These are phyloP conservation scores for Lycocerus yunnanus DNA, from an alignment of 2,888 invertebrate species.

Conservation along the genomic window DNA sequence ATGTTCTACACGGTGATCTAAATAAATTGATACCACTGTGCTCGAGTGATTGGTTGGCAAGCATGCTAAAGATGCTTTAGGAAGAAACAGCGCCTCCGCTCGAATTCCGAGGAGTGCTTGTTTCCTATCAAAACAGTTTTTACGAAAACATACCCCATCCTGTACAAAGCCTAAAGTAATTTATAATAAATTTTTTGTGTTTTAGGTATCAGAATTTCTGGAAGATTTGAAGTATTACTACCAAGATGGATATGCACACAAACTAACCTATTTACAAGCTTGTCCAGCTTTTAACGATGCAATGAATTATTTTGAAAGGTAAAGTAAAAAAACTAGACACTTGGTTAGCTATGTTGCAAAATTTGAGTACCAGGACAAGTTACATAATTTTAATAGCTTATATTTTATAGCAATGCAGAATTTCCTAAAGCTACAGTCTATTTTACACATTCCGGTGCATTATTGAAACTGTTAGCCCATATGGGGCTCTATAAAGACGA, in stretches of 20 bases:
- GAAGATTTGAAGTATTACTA: conserved; percentile 82
- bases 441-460: conserved; percentile 83
- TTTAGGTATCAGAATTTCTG: conserved; percentile 72
- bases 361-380: too few species aligned
- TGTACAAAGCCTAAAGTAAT: too few species aligned
- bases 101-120: too few species aligned
- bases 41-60: too few species aligned
- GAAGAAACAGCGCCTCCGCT: too few species aligned
- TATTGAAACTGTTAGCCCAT: conserved; percentile 75
- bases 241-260: conserved; percentile 80
- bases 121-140: too few species aligned
- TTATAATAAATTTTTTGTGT: background rate
- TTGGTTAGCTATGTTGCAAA: background rate
- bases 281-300: conserved; percentile 75
- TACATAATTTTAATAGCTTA: conserved; percentile 56
- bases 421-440: conserved; percentile 61
- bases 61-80: too few species aligned
- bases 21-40: too few species aligned
- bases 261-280: conserved; percentile 74
- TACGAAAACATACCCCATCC: too few species aligned
- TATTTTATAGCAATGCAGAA: conserved; percentile 45
- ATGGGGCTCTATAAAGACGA: conserved; percentile 74
- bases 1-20: too few species aligned
- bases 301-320: conserved; percentile 54
- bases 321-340: background rate